Evolutionary conservation across 2,888 invertebrate species (phyloP).

Genomic region (Standfussiana lucernea): DNA sequence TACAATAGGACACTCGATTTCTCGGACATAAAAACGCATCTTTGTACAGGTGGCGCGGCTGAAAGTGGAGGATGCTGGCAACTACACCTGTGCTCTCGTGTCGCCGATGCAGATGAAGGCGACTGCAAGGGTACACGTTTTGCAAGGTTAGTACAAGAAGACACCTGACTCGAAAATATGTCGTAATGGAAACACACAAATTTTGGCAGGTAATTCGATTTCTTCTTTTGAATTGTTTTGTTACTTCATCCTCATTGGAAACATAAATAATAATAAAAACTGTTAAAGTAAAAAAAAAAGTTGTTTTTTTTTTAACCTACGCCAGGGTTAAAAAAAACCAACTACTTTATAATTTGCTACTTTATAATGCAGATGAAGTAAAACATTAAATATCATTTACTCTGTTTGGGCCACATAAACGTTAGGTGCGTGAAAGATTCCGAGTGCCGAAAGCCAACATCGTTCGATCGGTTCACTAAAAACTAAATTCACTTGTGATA

Average conservation of each 20-base stretch:
- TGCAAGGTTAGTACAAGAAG: conserved; percentile 90
- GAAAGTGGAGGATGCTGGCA: conserved; percentile 92
- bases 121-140: conserved; percentile 91
- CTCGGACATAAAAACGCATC: conserved; percentile 30
- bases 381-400: too few species aligned
- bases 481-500: not conserved
- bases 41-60: conserved; percentile 90
- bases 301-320: too few species aligned
- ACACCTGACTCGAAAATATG: not conserved
- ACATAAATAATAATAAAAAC: not conserved
- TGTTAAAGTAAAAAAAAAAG: not conserved
- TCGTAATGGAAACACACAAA: not conserved
- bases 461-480: not conserved
- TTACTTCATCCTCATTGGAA: not conserved
- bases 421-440: not conserved
- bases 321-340: not conserved
- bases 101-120: conserved; percentile 90
- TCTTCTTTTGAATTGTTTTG: not conserved
- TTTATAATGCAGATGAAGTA: not conserved
- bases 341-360: too few species aligned
- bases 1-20: conserved; percentile 2
- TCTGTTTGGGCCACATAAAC: not conserved
- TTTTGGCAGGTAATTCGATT: not conserved
- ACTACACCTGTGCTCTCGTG: conserved; percentile 93
- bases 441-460: not conserved